phyloP scores from a whole-genome alignment of 2,113 vertebrate species.

The Dromaius novaehollandiae region DNA sequence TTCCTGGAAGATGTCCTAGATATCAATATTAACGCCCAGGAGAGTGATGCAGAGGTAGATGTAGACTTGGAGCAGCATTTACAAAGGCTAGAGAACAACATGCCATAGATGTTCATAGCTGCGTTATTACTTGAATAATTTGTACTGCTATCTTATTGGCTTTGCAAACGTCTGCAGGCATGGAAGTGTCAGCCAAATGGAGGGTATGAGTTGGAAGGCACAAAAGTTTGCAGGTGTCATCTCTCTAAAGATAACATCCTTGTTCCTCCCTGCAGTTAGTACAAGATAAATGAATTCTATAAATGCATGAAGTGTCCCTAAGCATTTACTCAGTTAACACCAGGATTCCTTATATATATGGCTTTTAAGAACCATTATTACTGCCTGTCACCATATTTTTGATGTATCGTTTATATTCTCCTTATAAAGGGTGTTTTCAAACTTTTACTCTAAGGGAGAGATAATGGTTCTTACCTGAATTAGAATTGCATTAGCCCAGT shows the following conservation, averaged over 20 bases:
- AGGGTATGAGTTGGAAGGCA: not conserved
- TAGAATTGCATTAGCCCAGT: not conserved
- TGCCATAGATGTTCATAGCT: not conserved
- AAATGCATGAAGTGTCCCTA: not conserved
- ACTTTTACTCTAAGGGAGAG: not conserved
- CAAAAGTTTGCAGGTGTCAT: not conserved
- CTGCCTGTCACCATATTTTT: not conserved
- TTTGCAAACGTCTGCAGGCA: not conserved
- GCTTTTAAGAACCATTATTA: not conserved
- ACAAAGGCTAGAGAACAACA: not conserved
- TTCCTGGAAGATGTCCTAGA: not conserved
- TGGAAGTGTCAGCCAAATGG: not conserved
- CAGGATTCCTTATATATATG: not conserved
- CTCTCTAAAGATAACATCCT: not conserved
- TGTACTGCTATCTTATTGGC: not conserved
- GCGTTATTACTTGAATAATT: not conserved
- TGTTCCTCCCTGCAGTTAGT: not conserved
- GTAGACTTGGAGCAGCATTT: not conserved
- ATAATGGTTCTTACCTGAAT: not conserved
- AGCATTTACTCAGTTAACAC: not conserved
- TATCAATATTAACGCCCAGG: not conserved
- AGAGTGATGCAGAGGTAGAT: not conserved
- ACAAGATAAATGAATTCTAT: not conserved
- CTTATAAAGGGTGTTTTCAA: not conserved
- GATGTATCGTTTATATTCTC: not conserved